A percentile compares a stretch with the other conserved stretches of the same genome.
Conservation (phyloP, 2,113 vertebrate species). For the Anguilla rostrata region DNA sequence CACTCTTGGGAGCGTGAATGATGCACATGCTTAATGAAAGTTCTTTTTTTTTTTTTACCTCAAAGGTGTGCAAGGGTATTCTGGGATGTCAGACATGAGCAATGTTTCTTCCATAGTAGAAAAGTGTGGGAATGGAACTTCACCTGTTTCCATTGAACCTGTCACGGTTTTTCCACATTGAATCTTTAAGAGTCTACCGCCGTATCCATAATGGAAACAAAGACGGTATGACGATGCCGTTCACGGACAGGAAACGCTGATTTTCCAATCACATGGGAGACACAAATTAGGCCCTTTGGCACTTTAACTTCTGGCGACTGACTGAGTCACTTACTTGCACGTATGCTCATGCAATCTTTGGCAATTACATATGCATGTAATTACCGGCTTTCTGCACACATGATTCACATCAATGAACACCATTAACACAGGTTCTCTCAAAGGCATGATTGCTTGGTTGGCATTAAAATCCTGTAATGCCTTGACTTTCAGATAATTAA, state of each 20-base stretch:
- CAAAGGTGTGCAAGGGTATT: neutral
- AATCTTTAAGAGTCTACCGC: neutral
- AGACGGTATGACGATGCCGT: neutral
- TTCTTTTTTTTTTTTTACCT: neutral
- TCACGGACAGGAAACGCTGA: neutral
- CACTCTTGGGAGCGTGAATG: neutral
- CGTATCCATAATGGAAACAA: neutral
- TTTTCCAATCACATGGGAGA: neutral
- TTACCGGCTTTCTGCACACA: neutral
- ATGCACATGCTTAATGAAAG: neutral
- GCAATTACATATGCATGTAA: neutral
- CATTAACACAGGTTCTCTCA: neutral
- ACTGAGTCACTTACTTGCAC: neutral
- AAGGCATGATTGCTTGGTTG: neutral
- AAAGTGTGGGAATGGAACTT: neutral
- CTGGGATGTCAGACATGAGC: neutral
- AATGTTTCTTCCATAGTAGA: neutral
- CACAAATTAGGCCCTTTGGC: neutral
- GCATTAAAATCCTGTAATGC: neutral
- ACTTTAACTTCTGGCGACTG: neutral
- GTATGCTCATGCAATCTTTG: neutral
- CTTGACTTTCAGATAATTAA: neutral
- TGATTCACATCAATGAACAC: neutral
- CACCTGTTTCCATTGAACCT: neutral
- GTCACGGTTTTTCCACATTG: neutral